A percentile compares a stretch with the other conserved stretches of the same genome.
These are phyloP conservation scores for Cryptotis parvus DNA, from an alignment of 2,113 vertebrate species.

Conservation along the genomic window DNA sequence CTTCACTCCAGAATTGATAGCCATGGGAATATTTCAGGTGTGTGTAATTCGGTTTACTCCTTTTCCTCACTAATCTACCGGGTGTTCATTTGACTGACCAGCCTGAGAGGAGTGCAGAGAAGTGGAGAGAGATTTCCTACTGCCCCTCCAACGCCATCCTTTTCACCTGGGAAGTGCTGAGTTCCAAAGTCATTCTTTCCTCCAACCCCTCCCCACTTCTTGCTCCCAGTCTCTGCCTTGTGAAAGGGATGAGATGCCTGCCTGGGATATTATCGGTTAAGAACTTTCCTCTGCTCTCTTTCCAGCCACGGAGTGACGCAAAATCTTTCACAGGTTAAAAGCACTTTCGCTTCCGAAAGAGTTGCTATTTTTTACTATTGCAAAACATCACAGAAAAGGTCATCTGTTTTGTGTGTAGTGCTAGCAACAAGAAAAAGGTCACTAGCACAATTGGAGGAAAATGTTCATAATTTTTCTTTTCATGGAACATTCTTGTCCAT, in stretches of 20 bases:
- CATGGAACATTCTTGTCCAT: neutral
- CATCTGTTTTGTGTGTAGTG: neutral
- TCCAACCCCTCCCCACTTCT: neutral
- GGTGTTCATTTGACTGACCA: neutral
- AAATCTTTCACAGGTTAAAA: constrained; percentile 46
- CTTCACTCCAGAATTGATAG: neutral
- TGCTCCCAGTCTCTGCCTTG: neutral
- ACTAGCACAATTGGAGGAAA: neutral
- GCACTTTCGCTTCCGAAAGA: constrained; percentile 47
- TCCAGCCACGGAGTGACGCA: no score
- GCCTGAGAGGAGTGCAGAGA: neutral
- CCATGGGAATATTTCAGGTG: neutral
- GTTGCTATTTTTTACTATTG: neutral
- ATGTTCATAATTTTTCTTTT: neutral
- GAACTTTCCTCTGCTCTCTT: constrained; percentile 56
- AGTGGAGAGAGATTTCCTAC: neutral
- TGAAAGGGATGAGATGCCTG: constrained; percentile 60
- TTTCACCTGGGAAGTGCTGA: constrained; percentile 46
- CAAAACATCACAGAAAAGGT: constrained; percentile 49
- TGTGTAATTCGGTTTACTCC: neutral
- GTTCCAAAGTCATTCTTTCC: constrained; percentile 51
- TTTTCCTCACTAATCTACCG: neutral
- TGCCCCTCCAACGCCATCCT: neutral
- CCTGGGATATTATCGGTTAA: constrained; percentile 63
- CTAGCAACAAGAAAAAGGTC: neutral